Evolutionary conservation across 2,888 invertebrate species (phyloP).

Genomic region (Coecobrya sp.): DNA sequence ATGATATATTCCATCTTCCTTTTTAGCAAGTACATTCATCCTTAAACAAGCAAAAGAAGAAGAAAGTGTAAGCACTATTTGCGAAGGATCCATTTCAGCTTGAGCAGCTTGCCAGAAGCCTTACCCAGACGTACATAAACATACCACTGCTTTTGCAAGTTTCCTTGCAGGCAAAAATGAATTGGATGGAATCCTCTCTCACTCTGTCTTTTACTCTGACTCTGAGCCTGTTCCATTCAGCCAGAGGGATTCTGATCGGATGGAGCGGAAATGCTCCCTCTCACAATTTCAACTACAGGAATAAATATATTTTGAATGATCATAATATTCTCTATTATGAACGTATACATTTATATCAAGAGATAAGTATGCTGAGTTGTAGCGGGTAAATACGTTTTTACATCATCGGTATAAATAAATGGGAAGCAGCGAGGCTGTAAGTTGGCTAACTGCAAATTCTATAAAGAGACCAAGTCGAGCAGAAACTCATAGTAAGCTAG

Average conservation of each 20-base stretch:
- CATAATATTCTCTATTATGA: conserved; percentile 24
- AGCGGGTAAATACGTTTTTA: conserved; percentile 43
- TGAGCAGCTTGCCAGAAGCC: conserved; percentile 66
- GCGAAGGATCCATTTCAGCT: conserved; percentile 76
- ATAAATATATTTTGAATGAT: conserved; percentile 44
- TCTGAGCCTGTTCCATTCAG: conserved; percentile 70
- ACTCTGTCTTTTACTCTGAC: conserved; percentile 39
- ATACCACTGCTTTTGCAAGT: conserved; percentile 70
- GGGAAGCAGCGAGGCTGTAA: conserved; percentile 57
- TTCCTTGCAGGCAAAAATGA: conserved; percentile 78
- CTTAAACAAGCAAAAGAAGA: conserved; percentile 69
- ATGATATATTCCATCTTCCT: conserved; percentile 16
- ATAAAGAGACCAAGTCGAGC: conserved; percentile 63
- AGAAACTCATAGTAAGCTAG: conserved; percentile 54
- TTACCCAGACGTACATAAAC: conserved; percentile 61
- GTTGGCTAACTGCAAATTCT: conserved; percentile 72
- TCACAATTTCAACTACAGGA: conserved; percentile 59
- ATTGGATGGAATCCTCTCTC: conserved; percentile 74
- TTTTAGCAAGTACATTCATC: conserved; percentile 68
- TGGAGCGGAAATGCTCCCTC: conserved; percentile 74
- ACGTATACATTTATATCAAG: background rate
- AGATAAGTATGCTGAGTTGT: conserved; percentile 45
- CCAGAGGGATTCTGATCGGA: conserved; percentile 76
- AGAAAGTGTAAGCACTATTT: conserved; percentile 65
- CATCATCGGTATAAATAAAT: conserved; percentile 4